Percentiles rank a stretch among this genome's conserved stretches.
phyloP scores from a whole-genome alignment of 2,797 vertebrate species.

The Mus minutoides region DNA sequence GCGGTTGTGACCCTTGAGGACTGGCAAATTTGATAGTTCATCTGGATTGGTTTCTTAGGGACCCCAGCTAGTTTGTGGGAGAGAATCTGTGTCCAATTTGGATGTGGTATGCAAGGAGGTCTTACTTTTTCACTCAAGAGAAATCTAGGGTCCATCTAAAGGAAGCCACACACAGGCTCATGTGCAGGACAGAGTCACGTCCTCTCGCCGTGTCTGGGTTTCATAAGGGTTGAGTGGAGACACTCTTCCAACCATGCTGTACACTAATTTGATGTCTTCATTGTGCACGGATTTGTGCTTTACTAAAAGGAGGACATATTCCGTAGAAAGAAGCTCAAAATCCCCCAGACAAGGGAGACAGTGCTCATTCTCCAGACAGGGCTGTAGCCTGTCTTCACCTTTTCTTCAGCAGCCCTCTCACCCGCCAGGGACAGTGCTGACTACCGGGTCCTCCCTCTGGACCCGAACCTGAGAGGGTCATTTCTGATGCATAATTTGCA shows the following conservation, averaged over 20 bases:
- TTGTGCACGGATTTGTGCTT: slow-evolving; percentile 23
- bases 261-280: neutral
- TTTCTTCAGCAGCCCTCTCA: neutral
- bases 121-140: slow-evolving; percentile 58
- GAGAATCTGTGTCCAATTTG: slow-evolving; percentile 79
- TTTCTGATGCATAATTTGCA: slow-evolving; percentile 73
- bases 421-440: neutral
- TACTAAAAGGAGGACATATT: neutral
- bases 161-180: neutral
- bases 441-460: neutral
- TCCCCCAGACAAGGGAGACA: neutral
- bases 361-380: rapidly evolving
- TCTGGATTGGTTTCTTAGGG: slow-evolving; percentile 70
- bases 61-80: slow-evolving; percentile 65
- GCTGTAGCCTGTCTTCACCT: neutral
- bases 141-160: slow-evolving; percentile 56
- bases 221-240: neutral
- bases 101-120: slow-evolving; percentile 50
- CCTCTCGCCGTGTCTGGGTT: neutral
- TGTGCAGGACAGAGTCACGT: neutral
- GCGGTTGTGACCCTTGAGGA: slow-evolving; percentile 72
- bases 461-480: slow-evolving; percentile 59
- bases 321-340: slow-evolving; percentile 45
- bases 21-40: slow-evolving; percentile 75
- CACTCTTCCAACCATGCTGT: slow-evolving; percentile 2